Conservation (phyloP, 1,140 invertebrate genomes). For the Anoplophora glabripennis region DNA sequence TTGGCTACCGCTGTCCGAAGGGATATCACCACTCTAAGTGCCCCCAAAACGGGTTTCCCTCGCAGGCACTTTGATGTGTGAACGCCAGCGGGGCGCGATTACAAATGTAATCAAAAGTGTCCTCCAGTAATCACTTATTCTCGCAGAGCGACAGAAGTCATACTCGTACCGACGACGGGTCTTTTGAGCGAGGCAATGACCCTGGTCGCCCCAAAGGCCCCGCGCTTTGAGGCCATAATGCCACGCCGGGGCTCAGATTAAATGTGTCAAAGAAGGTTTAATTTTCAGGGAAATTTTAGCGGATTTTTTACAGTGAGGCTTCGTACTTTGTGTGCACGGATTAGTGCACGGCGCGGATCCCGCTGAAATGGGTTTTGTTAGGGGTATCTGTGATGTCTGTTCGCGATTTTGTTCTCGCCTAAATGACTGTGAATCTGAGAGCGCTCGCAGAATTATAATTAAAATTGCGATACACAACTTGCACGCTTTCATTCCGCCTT, state of each 20-base stretch:
- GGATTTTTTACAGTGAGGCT: conserved; percentile 43
- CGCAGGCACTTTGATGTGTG: no score
- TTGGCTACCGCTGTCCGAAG: no score
- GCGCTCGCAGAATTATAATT: conserved; percentile 36
- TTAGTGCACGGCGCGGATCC: conserved; percentile 31
- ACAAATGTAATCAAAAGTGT: conserved; percentile 6
- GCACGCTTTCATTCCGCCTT: conserved; percentile 15
- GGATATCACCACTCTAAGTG: no score
- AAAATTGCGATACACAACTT: conserved; percentile 36
- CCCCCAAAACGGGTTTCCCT: no score
- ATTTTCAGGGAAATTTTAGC: conserved; percentile 47
- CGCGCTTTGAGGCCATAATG: conserved; percentile 8
- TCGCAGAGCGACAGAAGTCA: neutral
- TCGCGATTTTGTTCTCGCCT: conserved; percentile 38
- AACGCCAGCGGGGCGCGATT: neutral
- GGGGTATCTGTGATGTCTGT: conserved; percentile 38
- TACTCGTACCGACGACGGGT: neutral
- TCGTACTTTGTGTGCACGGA: conserved; percentile 39
- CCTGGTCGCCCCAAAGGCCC: neutral
- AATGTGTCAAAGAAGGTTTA: conserved; percentile 42
- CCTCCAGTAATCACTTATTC: conserved; percentile 25
- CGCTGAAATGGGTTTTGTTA: conserved; percentile 40
- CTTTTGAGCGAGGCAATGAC: conserved; percentile 6
- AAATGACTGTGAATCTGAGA: conserved; percentile 40
- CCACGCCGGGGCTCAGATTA: conserved; percentile 17